A percentile compares a stretch with the other conserved stretches of the same genome.
Conservation (phyloP, 92 coral and sea anemone genomes). For the Meandrina meandrites region DNA sequence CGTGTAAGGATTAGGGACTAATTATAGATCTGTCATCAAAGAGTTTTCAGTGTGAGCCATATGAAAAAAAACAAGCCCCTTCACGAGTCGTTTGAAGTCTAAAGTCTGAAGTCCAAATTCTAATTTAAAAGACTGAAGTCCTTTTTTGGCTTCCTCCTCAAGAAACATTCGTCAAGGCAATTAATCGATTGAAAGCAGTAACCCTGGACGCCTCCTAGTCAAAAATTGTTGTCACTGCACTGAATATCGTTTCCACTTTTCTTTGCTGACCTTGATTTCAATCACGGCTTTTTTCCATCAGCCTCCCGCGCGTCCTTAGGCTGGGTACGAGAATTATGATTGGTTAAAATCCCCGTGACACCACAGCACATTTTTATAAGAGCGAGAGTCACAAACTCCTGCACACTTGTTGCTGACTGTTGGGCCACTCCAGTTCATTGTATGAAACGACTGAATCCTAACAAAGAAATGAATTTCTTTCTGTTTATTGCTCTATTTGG, state of each 20-base stretch:
- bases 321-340: background rate
- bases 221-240: background rate
- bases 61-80: too few species aligned
- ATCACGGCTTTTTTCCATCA: background rate
- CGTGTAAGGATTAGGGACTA: too few species aligned
- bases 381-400: background rate
- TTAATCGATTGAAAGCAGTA: background rate
- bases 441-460: background rate
- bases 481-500: slow-evolving; percentile 29
- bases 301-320: background rate
- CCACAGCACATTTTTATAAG: background rate
- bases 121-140: too few species aligned
- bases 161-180: background rate
- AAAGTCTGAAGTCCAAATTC: background rate
- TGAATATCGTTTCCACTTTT: background rate
- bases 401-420: background rate
- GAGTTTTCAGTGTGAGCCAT: too few species aligned
- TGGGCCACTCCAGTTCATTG: background rate
- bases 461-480: slow-evolving; percentile 2
- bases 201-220: background rate
- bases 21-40: too few species aligned
- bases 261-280: background rate
- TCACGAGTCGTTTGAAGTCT: background rate
- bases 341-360: background rate
- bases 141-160: background rate